phyloP scores from a whole-genome alignment of 2,113 vertebrate species.

The Oxyruncus cristatus region DNA sequence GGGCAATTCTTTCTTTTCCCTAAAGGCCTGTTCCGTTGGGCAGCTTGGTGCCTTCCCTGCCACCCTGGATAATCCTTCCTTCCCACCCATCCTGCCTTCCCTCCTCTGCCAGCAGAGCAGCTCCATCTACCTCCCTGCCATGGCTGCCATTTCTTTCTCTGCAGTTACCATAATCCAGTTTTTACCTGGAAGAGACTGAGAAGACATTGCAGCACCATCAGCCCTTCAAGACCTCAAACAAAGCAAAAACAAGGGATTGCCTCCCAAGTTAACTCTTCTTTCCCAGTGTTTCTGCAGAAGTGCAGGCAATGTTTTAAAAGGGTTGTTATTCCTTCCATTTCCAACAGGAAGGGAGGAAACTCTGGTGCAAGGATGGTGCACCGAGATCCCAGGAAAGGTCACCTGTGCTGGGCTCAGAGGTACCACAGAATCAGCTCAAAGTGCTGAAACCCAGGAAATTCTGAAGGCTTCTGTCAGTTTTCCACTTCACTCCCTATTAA shows the following conservation, averaged over 20 bases:
- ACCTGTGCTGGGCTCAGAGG: neutral
- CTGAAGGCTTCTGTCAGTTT: neutral
- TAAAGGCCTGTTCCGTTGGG: neutral
- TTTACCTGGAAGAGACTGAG: neutral
- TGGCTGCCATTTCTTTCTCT: neutral
- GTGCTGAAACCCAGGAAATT: neutral
- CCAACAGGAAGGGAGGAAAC: neutral
- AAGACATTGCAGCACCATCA: neutral
- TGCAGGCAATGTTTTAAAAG: neutral
- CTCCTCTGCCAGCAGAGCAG: neutral
- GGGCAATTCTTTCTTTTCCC: neutral
- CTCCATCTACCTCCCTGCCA: accelerated
- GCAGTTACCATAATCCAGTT: neutral
- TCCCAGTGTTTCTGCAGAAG: neutral
- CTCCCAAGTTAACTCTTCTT: neutral
- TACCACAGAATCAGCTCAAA: neutral
- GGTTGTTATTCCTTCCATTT: neutral
- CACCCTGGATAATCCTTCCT: too few species aligned
- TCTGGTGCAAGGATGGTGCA: neutral
- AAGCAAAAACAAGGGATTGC: neutral
- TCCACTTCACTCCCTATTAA: neutral
- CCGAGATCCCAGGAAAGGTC: neutral
- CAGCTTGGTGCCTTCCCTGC: neutral
- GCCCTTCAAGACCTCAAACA: neutral
- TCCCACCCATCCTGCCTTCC: neutral